Conservation (phyloP, 2,888 invertebrate genomes). For the Polia nebulosa region DNA sequence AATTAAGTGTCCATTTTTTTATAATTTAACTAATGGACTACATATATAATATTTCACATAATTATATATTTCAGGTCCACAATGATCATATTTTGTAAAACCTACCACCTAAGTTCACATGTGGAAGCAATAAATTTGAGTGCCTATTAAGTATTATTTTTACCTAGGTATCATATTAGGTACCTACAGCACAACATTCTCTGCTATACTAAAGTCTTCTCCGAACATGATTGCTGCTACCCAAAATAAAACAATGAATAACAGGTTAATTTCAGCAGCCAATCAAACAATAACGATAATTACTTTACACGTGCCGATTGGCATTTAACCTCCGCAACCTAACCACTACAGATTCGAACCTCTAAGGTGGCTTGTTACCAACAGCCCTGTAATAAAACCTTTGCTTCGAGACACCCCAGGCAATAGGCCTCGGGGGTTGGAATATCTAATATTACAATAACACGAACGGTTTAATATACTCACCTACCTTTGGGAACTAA, state of each 20-base stretch:
- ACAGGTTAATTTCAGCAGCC: neutral
- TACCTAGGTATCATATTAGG: too few species aligned
- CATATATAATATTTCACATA: too few species aligned
- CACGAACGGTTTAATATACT: slow-evolving; percentile 55
- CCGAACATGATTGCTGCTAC: too few species aligned
- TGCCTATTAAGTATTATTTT: too few species aligned
- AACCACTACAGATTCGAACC: neutral
- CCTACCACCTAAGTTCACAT: too few species aligned
- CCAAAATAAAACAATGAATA: neutral
- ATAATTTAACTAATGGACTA: too few species aligned
- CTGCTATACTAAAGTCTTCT: too few species aligned
- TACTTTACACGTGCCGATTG: slow-evolving; percentile 16
- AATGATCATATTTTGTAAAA: too few species aligned
- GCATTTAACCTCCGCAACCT: slow-evolving; percentile 4
- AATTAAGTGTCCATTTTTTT: too few species aligned
- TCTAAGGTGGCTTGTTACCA: slow-evolving; percentile 11
- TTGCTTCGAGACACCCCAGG: slow-evolving; percentile 21
- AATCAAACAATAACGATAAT: neutral
- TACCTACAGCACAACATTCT: too few species aligned
- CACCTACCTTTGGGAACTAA: slow-evolving; percentile 62
- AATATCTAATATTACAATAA: slow-evolving; percentile 58
- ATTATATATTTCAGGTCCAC: too few species aligned
- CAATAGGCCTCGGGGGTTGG: neutral
- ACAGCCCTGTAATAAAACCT: slow-evolving; percentile 15
- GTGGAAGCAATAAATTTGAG: too few species aligned